Evolutionary conservation across 2,888 invertebrate species (phyloP).

Genomic region (Serripes groenlandicus): DNA sequence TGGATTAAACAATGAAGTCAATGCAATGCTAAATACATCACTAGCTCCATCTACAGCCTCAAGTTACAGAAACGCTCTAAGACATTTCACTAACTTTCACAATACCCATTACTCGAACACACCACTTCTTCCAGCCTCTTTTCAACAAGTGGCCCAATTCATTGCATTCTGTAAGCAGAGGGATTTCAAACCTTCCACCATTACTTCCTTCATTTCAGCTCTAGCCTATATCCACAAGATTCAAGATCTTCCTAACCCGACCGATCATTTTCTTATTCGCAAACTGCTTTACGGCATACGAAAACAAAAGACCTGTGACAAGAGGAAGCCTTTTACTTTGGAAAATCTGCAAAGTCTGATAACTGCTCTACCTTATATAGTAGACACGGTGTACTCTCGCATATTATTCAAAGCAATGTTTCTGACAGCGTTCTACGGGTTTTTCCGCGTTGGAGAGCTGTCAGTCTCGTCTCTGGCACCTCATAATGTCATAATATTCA

Average conservation of each 20-base stretch:
- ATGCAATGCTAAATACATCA: neutral
- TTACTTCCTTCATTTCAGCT: conserved; percentile 35
- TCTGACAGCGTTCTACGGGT: neutral
- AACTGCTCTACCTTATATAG: neutral
- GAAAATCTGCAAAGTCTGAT: neutral
- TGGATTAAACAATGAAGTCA: conserved; percentile 1
- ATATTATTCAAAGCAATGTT: neutral
- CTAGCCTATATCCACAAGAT: conserved; percentile 34
- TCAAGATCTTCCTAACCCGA: neutral
- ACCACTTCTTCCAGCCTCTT: conserved; percentile 11
- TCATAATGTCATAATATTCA: neutral
- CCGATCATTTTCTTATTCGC: conserved; percentile 25
- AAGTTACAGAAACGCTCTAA: conserved; percentile 28
- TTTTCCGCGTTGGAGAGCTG: conserved; percentile 21
- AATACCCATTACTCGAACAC: neutral
- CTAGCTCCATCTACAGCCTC: conserved; percentile 27
- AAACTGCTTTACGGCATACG: conserved; percentile 26
- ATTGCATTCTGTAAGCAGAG: conserved; percentile 16
- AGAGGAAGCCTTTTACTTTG: conserved; percentile 30
- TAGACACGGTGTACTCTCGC: neutral
- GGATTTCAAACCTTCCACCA: conserved; percentile 10
- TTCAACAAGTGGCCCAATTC: conserved; percentile 31
- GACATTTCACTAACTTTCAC: conserved; percentile 26
- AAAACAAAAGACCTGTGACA: conserved; percentile 3
- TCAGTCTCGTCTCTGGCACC: neutral